Evolutionary conservation across 30 jellyfish, hydroid and myxozoan species (phyloP), one percentile per base, ranked within the genome.

Genomic region (Catostylus mosaicus): DNA sequence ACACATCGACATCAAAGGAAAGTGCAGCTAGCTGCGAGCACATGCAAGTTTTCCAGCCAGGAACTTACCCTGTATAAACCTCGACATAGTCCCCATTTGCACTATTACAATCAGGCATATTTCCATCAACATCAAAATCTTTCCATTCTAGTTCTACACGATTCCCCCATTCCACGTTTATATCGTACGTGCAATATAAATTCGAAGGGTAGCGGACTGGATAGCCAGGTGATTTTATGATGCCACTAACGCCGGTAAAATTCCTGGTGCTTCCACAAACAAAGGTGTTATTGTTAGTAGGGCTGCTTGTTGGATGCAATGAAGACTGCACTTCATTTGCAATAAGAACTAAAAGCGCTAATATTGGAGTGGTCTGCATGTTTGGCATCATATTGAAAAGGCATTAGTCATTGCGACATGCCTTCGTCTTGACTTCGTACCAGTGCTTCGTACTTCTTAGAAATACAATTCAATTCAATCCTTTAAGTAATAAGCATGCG

Each of bases 71-170:
- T 26, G 71, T 36, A 46, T 14, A 73, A 5, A 73, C 68, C 22
- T 46, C 80, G 10, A 84, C 94, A 72, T 19, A 72, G 35, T 73
- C 93, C 8, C 38, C 77, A 34, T 48, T 37, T 23, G 78, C 46
- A 2, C 26, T 65, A 36, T 73, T 71, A 63, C 94, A 84, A 19
- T 71, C 48, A 18, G 94, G 94, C 94, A 84, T 84, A 63, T 54
- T 26, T 1, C 94, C 94, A 38, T 72, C 82, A n/a, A 84, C 52
- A 36, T 84, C 88, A 48, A 84, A 84, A 20, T 61, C 87, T 2
- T 43, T 45, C 94, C 94, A 84, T 14, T 18, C 27, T n/a, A 84
- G 78, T 67, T 67, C 85, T 24, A 82, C 59, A 16, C 92, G 46
- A 23, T 50, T 23, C 1, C 77, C 79, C 30, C 56, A 34, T 1